Percentiles rank a stretch among this genome's conserved stretches.
Evolutionary conservation across 2,113 vertebrate genomes (phyloP).

Genomic region (Hiodon alosoides): DNA sequence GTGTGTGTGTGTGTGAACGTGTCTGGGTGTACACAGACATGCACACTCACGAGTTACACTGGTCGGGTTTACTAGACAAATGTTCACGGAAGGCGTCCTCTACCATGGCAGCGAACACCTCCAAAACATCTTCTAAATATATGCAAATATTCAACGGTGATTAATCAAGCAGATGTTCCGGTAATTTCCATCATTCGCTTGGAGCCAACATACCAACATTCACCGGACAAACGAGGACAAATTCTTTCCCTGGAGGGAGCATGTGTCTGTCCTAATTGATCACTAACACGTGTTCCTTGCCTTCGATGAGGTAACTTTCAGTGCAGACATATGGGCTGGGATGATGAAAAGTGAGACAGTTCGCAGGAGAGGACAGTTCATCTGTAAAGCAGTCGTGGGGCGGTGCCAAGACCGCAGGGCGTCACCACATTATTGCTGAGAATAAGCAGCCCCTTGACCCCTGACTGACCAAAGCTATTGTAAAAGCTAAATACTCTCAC

Average conservation of each 20-base stretch:
- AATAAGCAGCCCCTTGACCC: too few species aligned
- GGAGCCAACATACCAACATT: background rate
- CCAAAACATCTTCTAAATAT: background rate
- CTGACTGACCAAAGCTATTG: too few species aligned
- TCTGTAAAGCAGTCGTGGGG: too few species aligned
- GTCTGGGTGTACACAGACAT: too few species aligned
- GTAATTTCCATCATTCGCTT: constrained; percentile 9
- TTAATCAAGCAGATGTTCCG: constrained; percentile 3
- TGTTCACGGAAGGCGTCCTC: background rate
- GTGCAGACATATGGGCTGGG: background rate
- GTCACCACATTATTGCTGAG: too few species aligned
- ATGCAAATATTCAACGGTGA: background rate
- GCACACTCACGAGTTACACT: too few species aligned
- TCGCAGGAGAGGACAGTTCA: too few species aligned
- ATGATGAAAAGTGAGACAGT: background rate
- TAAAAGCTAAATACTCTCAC: too few species aligned
- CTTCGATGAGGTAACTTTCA: constrained; percentile 1
- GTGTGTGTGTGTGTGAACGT: too few species aligned
- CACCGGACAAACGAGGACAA: constrained; percentile 10
- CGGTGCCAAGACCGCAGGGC: too few species aligned
- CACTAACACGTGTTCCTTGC: background rate
- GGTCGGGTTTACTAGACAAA: too few species aligned
- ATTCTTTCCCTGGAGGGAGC: background rate
- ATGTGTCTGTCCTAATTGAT: constrained; percentile 16
- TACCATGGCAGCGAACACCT: background rate